Evolutionary conservation across 1,140 invertebrate species (phyloP).

Genomic region (Heliconius melpomene): DNA sequence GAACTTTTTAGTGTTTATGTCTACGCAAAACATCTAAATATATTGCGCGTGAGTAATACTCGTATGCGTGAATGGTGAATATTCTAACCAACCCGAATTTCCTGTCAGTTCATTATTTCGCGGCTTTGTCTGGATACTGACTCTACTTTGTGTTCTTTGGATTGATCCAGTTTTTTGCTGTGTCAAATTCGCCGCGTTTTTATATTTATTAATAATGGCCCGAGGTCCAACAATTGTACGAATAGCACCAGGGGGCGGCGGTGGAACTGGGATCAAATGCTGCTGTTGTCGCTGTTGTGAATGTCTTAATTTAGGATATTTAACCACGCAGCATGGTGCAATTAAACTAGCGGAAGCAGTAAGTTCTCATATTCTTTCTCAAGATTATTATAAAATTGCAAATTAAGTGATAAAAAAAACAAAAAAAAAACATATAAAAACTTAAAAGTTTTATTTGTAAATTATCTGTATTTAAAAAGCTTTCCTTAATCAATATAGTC

Average conservation of each 20-base stretch:
- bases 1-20: slow-evolving; percentile 59
- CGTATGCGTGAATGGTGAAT: slow-evolving; percentile 58
- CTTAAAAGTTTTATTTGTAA: too few species aligned
- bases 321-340: slow-evolving; percentile 85
- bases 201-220: slow-evolving; percentile 54
- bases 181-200: background rate
- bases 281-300: slow-evolving; percentile 88
- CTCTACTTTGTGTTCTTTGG: background rate
- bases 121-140: background rate
- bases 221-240: slow-evolving; percentile 74
- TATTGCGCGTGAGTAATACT: slow-evolving; percentile 67
- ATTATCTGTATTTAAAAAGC: too few species aligned
- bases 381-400: background rate
- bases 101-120: slow-evolving; percentile 46
- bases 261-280: slow-evolving; percentile 83
- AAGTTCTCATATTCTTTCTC: slow-evolving; percentile 57
- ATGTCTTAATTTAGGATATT: slow-evolving; percentile 88
- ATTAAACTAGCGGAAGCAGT: slow-evolving; percentile 89
- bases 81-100: slow-evolving; percentile 62
- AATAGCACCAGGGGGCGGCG: slow-evolving; percentile 57
- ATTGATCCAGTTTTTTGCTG: background rate
- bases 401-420: background rate
- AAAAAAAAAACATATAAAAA: too few species aligned
- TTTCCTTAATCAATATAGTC: too few species aligned
- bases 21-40: slow-evolving; percentile 69